phyloP scores from a whole-genome alignment of 2,888 invertebrate species.

The Drosophila nigritarsus region DNA sequence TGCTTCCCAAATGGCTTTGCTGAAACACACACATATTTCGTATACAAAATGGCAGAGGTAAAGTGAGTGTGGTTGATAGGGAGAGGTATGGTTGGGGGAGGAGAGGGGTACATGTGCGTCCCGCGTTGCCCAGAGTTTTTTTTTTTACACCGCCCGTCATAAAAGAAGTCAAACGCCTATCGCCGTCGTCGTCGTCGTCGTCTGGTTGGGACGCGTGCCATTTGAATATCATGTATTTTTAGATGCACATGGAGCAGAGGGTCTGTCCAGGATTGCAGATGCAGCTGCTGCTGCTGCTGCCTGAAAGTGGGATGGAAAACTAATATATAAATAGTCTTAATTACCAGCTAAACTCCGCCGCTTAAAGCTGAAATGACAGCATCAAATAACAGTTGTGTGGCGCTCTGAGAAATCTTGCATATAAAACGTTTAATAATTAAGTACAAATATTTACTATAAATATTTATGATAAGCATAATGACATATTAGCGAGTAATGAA shows the following conservation, averaged over 20 bases:
- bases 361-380: background rate
- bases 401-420: background rate
- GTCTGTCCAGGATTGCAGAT: slow-evolving; percentile 33
- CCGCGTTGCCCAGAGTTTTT: slow-evolving; percentile 22
- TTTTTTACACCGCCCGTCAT: slow-evolving; percentile 39
- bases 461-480: background rate
- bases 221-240: slow-evolving; percentile 46
- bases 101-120: slow-evolving; percentile 12
- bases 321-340: slow-evolving; percentile 26
- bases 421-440: background rate
- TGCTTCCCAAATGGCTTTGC: slow-evolving; percentile 63
- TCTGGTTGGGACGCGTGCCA: slow-evolving; percentile 54
- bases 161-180: slow-evolving; percentile 46
- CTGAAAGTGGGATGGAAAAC: slow-evolving; percentile 1
- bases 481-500: background rate
- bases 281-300: slow-evolving; percentile 28
- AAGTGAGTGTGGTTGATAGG: background rate
- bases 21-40: slow-evolving; percentile 16
- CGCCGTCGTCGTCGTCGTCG: slow-evolving; percentile 10
- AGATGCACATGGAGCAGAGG: slow-evolving; percentile 24
- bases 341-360: background rate
- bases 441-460: background rate
- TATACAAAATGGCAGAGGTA: slow-evolving; percentile 17
- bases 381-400: background rate
- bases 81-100: background rate